A percentile compares a stretch with the other conserved stretches of the same genome.
phyloP scores from a whole-genome alignment of 1,140 invertebrate genomes.

The Drosophila pachea region DNA sequence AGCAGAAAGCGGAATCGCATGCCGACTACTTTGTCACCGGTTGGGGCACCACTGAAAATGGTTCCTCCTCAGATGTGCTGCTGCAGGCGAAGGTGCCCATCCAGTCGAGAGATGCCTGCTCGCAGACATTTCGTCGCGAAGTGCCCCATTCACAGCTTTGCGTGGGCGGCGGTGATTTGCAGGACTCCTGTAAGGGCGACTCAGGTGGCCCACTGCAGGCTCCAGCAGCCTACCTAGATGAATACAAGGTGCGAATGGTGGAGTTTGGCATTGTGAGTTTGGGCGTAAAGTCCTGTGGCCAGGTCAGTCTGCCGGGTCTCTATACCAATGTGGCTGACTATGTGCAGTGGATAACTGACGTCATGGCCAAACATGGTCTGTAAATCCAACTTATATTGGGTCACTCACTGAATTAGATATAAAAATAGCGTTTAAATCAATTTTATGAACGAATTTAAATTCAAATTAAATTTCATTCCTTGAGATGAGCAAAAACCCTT shows the following conservation, averaged over 20 bases:
- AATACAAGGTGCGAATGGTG: constrained; percentile 56
- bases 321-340: constrained; percentile 78
- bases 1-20: constrained; percentile 65
- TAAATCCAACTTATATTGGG: constrained; percentile 7
- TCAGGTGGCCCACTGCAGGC: constrained; percentile 78
- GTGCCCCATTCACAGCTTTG: constrained; percentile 53
- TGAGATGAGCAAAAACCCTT: too few species aligned
- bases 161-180: constrained; percentile 64
- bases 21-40: constrained; percentile 81
- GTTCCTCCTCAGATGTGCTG: constrained; percentile 60
- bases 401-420: neutral
- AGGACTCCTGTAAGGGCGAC: constrained; percentile 83
- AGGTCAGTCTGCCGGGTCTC: constrained; percentile 73
- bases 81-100: constrained; percentile 60
- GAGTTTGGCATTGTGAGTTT: constrained; percentile 80
- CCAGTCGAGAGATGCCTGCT: constrained; percentile 35
- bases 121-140: constrained; percentile 38
- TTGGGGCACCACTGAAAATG: constrained; percentile 67
- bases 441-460: too few species aligned
- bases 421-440: neutral
- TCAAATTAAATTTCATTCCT: too few species aligned
- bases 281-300: constrained; percentile 79
- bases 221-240: constrained; percentile 40
- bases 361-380: constrained; percentile 62
- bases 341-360: constrained; percentile 79